Evolutionary conservation across 2,113 vertebrate genomes (phyloP), one percentile per base, ranked within the genome.

Genomic region (Sander vitreus): DNA sequence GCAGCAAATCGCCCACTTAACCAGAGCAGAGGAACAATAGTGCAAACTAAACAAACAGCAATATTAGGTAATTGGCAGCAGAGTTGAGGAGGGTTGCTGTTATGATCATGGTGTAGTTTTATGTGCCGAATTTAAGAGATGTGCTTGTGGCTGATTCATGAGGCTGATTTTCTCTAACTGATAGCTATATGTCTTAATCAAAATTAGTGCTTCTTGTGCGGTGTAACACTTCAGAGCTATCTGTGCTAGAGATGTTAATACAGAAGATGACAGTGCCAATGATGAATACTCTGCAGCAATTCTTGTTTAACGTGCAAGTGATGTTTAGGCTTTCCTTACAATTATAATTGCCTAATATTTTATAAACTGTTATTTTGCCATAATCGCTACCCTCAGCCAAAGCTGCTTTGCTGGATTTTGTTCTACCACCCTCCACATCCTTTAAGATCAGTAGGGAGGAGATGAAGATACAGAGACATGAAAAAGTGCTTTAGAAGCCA

Each of bases 1-100:
- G 74, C 86, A 82, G 85, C 85, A 91, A 93, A 92, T 93, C 91
- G 90, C 91, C 92, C 92, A 93, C 92, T 94, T 92, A 92, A 87
- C 85, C 81, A 80, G 73, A 91, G 86, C 82, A 88, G 86, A 81
- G 78, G 84, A 92, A 93, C 90, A 92, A 88, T 85, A 74, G 86
- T 81, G 85, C 83, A 86, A 89, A 84, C 90, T 83, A 88, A 90
- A 94, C 87, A 91, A 93, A 92, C 81, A 89, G 75, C 57, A 87
- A 78, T 89, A 90, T 90, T 89, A 87, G 82, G 82, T 93, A 90
- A 93, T 89, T 91, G 84, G 85, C 75, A 85, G 74, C 43, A 71
- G 76, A 86, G 88, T 84, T 84, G 68, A 81, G 70, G 78, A 88
- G 84, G 75, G 71, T 65, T 5, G 51, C 79, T 90, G 75, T 92